These are phyloP conservation scores for Oncorhynchus keta DNA, from an alignment of 2,113 vertebrate species.

Conservation along the genomic window DNA sequence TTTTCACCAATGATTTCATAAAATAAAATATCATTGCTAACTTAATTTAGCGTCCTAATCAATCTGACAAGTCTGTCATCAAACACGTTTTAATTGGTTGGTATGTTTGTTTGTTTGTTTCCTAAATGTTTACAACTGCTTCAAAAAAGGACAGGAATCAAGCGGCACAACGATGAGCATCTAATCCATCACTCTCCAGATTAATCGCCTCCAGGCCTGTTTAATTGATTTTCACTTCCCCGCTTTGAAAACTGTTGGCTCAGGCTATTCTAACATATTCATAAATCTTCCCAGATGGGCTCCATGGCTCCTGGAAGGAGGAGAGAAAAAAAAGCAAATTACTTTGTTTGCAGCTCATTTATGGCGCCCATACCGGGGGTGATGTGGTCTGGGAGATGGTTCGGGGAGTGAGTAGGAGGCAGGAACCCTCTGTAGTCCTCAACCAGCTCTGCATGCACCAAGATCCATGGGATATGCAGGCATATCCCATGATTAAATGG, in stretches of 20 bases:
- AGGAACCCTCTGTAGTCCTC: background rate
- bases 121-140: constrained; percentile 35
- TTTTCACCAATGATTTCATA: background rate
- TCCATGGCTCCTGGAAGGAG: constrained; percentile 63
- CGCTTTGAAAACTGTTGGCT: constrained; percentile 81
- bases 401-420: constrained; percentile 16
- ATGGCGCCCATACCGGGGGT: constrained; percentile 56
- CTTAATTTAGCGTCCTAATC: constrained; percentile 40
- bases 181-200: constrained; percentile 76
- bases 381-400: constrained; percentile 52
- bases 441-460: background rate
- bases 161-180: constrained; percentile 68
- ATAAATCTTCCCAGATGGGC: constrained; percentile 78
- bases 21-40: constrained; percentile 36
- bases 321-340: constrained; percentile 55
- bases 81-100: constrained; percentile 55
- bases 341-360: constrained; percentile 67
- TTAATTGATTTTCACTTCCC: constrained; percentile 81
- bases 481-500: constrained; percentile 13
- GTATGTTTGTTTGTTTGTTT: constrained; percentile 53
- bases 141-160: constrained; percentile 55
- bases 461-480: constrained; percentile 1
- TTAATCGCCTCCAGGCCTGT: constrained; percentile 73
- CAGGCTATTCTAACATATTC: constrained; percentile 80
- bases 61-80: constrained; percentile 51